Evolutionary conservation across 2,888 invertebrate species (phyloP).

Genomic region (Herminia tarsipennalis): DNA sequence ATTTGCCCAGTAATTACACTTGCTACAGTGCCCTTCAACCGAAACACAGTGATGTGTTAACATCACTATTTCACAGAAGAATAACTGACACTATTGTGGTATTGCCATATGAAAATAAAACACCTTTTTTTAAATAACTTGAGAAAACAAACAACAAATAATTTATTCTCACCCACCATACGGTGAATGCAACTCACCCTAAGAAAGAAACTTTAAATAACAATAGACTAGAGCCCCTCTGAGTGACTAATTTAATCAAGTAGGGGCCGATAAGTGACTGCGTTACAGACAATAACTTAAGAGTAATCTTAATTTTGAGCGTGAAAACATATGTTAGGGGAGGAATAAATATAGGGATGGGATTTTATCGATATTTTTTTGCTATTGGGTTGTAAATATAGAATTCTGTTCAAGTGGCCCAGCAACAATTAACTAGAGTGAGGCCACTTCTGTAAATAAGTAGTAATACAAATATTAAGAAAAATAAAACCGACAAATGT

Average conservation of each 20-base stretch:
- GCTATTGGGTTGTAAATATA: neutral
- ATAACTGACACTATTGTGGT: no score
- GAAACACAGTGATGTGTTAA: no score
- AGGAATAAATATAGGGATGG: slow-evolving; percentile 25
- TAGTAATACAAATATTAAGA: no score
- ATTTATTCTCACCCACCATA: neutral
- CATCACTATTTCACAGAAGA: no score
- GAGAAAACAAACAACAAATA: neutral
- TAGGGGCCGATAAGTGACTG: slow-evolving; percentile 11
- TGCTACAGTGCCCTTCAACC: no score
- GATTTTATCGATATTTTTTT: neutral
- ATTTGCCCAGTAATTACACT: no score
- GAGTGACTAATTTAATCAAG: slow-evolving; percentile 28
- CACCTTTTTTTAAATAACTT: no score
- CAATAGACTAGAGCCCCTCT: slow-evolving; percentile 18
- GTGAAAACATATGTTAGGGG: slow-evolving; percentile 52
- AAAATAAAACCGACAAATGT: no score
- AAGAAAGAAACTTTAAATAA: slow-evolving; percentile 33
- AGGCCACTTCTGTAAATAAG: no score
- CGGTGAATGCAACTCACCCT: slow-evolving; percentile 12
- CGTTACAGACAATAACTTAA: slow-evolving; percentile 41
- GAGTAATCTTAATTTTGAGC: slow-evolving; percentile 43
- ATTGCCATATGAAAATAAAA: no score
- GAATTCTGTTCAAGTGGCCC: neutral
- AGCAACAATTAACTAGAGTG: no score